These are phyloP conservation scores for Lomographa bimaculata DNA, from an alignment of 2,888 invertebrate species.

Conservation along the genomic window DNA sequence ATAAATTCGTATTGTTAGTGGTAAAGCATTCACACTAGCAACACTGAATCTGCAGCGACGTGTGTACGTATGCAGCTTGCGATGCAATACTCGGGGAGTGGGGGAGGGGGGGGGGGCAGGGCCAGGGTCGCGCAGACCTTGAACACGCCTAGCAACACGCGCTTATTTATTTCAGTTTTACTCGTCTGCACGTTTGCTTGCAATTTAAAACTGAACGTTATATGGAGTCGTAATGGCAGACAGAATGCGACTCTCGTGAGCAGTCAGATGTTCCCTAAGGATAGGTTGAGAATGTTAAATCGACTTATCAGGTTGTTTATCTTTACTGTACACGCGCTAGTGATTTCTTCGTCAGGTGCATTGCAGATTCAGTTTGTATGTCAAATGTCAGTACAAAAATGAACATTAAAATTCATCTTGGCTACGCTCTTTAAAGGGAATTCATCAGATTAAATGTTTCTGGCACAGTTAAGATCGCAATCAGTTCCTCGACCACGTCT, in stretches of 20 bases:
- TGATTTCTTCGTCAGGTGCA: conserved; percentile 15
- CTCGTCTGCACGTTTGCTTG: conserved; percentile 68
- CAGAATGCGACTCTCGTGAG: conserved; percentile 49
- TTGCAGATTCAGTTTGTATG: conserved; percentile 2
- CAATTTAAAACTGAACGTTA: conserved; percentile 67
- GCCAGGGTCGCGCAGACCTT: conserved; percentile 75
- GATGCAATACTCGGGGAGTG: conserved; percentile 58
- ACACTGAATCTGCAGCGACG: conserved; percentile 17
- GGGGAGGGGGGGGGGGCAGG: conserved; percentile 49
- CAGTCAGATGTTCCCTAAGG: conserved; percentile 40
- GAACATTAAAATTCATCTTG: conserved; percentile 17
- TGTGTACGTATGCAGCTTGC: conserved; percentile 54
- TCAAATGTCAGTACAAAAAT: conserved; percentile 14
- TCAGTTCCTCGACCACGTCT: conserved; percentile 24
- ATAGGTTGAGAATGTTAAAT: conserved; percentile 37
- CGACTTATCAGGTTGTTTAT: conserved; percentile 40
- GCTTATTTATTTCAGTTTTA: conserved; percentile 73
- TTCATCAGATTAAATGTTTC: conserved; percentile 21
- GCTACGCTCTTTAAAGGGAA: conserved; percentile 11
- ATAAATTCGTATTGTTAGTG: too few relatives aligned
- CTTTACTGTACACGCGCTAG: conserved; percentile 25
- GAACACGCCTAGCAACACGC: conserved; percentile 76
- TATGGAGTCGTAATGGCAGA: conserved; percentile 59
- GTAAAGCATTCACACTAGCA: too few relatives aligned
- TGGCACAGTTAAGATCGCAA: conserved; percentile 26